Evolutionary conservation across 1,140 invertebrate species (phyloP).

Genomic region (Aphis gossypii): DNA sequence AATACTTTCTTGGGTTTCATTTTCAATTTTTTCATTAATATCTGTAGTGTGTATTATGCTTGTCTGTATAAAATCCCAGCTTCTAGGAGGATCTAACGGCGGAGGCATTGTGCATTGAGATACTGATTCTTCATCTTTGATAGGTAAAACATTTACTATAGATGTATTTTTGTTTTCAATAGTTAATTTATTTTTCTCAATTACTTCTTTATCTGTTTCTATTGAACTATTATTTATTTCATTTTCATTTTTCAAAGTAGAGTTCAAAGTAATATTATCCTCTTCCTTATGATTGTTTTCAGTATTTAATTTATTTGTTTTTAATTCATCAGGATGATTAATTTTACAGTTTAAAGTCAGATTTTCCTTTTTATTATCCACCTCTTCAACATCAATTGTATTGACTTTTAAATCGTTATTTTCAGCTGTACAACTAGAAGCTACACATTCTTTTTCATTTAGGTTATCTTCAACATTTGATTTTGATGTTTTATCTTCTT

Average conservation of each 20-base stretch:
- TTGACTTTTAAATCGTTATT: background rate
- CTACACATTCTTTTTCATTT: background rate
- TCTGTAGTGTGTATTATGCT: slow-evolving; percentile 61
- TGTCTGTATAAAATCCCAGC: slow-evolving; percentile 64
- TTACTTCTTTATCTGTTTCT: background rate
- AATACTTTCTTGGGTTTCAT: slow-evolving; percentile 32
- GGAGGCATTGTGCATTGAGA: slow-evolving; percentile 62
- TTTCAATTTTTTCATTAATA: slow-evolving; percentile 2
- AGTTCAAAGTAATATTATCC: background rate
- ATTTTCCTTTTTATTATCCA: background rate
- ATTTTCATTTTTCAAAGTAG: background rate
- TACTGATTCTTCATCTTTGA: slow-evolving; percentile 58
- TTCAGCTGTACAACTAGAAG: background rate
- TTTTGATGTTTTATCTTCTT: background rate
- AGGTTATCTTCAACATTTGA: background rate
- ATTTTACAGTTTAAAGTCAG: background rate
- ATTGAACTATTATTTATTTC: background rate
- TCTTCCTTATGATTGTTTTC: slow-evolving; percentile 21
- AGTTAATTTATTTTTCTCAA: slow-evolving; percentile 10
- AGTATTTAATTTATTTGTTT: background rate
- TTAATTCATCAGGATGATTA: background rate
- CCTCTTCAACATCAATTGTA: background rate
- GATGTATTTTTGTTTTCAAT: background rate
- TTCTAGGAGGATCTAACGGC: slow-evolving; percentile 62
- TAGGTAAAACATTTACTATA: slow-evolving; percentile 9